Base-by-base conservation (phyloP, 2,797 vertebrate genomes). In the Pygocentrus nattereri region DNA sequence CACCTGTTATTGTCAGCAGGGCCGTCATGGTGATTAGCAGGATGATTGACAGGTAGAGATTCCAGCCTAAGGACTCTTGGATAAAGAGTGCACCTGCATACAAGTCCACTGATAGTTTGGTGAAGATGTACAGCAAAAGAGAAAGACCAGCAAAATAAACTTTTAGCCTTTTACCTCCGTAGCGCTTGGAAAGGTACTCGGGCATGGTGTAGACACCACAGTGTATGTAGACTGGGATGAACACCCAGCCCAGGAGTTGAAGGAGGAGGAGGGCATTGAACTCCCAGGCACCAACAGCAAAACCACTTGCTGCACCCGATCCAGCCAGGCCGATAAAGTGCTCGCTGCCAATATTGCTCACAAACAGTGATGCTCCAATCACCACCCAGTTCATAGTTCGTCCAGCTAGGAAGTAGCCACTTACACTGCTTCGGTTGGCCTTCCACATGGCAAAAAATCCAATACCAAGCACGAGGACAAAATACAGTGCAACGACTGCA, bases 331-430 rank as follows among this genome's bases (percentile, higher is more conserved):
- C 98, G 90, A 99, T 99, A 94, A 99, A 99, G 92, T 99, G 98
- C 93, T 99, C 98, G 83, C 98, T 99, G 92, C 98, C 98, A 87
- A 99, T 99, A 95, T 99, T 99, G 94, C 98, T 99, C 92, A 99
- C 98, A 87, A 99, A 99, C 74, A 99, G 95, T 5, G 98, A 99
- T 82, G 98, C 97, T 71, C 98, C 98, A 59, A 99, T 92, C 65
- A 97, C 97, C 72, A 95, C 90, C 97, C 98, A 99, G 10, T 95
- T 97, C 98, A 99, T 98, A 88, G 96, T 97, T 90, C 98, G 97
- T 89, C 98, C 98, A 74, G 98, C 98, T 92, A 99, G 93, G 89
- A 99, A 99, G 95, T 99, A 99, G 91, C 97, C 98, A 44, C 94
- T 98, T 82, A 99, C 96, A 68, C 97, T 99, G 95, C 95, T 98